Base-by-base conservation (phyloP, 2,797 vertebrate genomes). In the Amniataba percoides region DNA sequence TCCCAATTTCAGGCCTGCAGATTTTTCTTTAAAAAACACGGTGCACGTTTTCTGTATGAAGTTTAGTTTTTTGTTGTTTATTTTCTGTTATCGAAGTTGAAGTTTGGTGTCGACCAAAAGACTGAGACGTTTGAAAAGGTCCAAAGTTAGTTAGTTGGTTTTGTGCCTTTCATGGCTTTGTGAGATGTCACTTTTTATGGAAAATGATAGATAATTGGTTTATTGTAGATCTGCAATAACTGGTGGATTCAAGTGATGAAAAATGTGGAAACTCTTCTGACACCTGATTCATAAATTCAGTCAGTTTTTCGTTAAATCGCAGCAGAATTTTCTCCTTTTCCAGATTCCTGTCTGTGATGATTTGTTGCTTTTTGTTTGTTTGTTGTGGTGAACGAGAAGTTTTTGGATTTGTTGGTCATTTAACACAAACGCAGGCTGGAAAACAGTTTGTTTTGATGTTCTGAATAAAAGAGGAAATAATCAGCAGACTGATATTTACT, bases 201-300 rank as follows among this genome's bases (percentile, higher is more conserved):
- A 2, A 23, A 36, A 23, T 11, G 5, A 0, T 7, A 39, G 9
- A 31, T 48, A 43, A 63, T 43, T 51, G 5, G 23, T 34, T 51
- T 5, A 61, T 1, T 42, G 19, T 3, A 4, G 43, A 34, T 11
- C 34, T 25, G 25, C 48, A 66, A 21, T 1, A 1, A 53, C 36
- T 3, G 8, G 0, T 16, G 0, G 4, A 18, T n/a, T 53, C 16
- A 10, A 43, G 5, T 15, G 13, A 52, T 16, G 1, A 10, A 45
- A 59, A 25, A 36, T 64, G 60, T 42, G 53, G 27, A 18, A 39
- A 3, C 0, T 39, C 16, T 52, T 25, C 27, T 14, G 2, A 27
- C 19, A 5, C 31, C 5, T 2, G 9, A 36, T 36, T 3, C 19
- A 16, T 60, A 0, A 21, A 21, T 61, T 52, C 7, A 3, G 40